Evolutionary conservation across 2,113 vertebrate species (phyloP), one percentile per base, ranked within the genome.

Genomic region (Macroglossus sobrinus): DNA sequence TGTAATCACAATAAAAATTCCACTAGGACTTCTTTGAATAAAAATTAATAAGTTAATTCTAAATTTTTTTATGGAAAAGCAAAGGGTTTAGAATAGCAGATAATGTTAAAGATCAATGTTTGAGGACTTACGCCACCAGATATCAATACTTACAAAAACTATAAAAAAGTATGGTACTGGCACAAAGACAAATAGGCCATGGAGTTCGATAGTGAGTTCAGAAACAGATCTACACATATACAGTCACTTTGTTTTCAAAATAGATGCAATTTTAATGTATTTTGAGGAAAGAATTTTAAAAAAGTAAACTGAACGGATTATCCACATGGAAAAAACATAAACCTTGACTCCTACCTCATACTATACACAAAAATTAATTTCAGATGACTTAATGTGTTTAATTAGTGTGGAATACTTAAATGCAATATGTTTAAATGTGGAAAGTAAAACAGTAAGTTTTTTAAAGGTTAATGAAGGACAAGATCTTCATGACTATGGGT

Each of bases 291-390:
- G 0, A 4, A 43, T 72, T 85, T 93, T 35, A n/a, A 84, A 76
- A 95, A 43, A n/a, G 15, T 63, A 69, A 68, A 59, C 66, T 92
- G 59, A 82, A 13, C 61, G 35, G 21, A 57, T 55, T 81, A 89
- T 75, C 9, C 8, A 59, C 16, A 84, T 28, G 4, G 21, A 40
- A 71, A 94, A 96, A 47, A 47, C 18, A 80, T 21, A 21, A 69
- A 75, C 9, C 18, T 61, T 87, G 43, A 78, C 21, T 45, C 12
- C n/a, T 85, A 28, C 5, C 57, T 84, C 30, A n/a, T 30, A 63
- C 35, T 12, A 53, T 59, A 64, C 30, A 76, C 18, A 96, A 79
- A 72, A 78, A 68, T 63, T 87, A 89, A 97, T 88, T 93, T 30
- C 33, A 64, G 28, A 38, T 93, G 21, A 57, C 66, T 80, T 84